Conservation (phyloP, 2,888 invertebrate genomes). For the Drosophila kambysellisi region DNA sequence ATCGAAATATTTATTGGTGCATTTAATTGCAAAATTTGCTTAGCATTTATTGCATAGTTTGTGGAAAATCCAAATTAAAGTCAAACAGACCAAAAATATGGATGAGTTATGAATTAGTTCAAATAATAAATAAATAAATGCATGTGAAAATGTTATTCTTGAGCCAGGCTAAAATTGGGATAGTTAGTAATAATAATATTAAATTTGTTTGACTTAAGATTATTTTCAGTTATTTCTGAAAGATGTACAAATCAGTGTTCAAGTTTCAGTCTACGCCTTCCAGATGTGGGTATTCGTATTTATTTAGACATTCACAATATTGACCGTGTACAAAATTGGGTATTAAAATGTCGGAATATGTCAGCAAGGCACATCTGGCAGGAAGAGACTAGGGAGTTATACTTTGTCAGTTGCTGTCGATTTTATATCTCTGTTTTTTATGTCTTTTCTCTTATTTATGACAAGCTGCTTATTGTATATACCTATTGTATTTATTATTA, state of each 20-base stretch:
- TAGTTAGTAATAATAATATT: no score
- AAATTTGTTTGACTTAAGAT: no score
- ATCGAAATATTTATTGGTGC: no score
- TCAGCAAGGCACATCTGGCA: background rate
- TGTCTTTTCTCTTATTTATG: slow-evolving; percentile 60
- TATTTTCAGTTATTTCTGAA: background rate
- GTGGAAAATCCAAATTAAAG: no score
- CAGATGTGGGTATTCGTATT: background rate
- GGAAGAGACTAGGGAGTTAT: background rate
- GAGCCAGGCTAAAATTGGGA: background rate
- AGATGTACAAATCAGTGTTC: background rate
- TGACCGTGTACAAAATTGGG: background rate
- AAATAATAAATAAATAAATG: background rate
- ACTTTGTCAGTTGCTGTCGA: slow-evolving; percentile 59
- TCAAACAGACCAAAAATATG: background rate
- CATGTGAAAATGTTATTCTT: no score
- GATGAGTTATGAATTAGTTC: background rate
- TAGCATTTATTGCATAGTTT: no score
- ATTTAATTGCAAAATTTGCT: no score
- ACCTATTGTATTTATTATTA: slow-evolving; percentile 26
- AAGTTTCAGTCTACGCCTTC: background rate
- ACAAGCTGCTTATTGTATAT: slow-evolving; percentile 9
- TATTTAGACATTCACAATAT: background rate
- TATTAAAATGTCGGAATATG: slow-evolving; percentile 12
- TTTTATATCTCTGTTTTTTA: slow-evolving; percentile 58